phyloP scores from a whole-genome alignment of 1,140 invertebrate genomes.

The Ctenoplectra terminalis region DNA sequence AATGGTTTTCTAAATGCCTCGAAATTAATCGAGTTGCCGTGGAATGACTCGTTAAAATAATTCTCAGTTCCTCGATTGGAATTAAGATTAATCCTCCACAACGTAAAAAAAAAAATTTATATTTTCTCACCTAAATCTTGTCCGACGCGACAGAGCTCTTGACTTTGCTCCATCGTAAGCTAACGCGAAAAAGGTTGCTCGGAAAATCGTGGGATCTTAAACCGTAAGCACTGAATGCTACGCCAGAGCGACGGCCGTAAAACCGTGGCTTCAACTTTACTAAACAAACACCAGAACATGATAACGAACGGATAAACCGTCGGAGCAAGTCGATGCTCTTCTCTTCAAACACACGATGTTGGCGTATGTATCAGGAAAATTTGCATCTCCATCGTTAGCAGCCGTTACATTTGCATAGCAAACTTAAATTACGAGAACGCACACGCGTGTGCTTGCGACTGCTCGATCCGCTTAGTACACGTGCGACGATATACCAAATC shows the following conservation, averaged over 20 bases:
- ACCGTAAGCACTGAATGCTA: neutral
- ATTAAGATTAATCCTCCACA: neutral
- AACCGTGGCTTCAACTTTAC: neutral
- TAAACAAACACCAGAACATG: neutral
- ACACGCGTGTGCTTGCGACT: neutral
- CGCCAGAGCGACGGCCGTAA: neutral
- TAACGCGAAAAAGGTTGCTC: neutral
- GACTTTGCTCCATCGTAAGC: neutral
- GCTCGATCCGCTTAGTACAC: neutral
- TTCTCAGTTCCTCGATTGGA: too few relatives aligned
- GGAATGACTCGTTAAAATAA: too few relatives aligned
- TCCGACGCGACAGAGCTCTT: neutral
- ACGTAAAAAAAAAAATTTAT: neutral
- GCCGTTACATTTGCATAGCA: conserved; percentile 7
- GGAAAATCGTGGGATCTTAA: neutral
- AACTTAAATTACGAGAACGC: neutral
- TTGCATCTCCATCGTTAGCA: conserved; percentile 12
- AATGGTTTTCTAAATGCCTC: too few relatives aligned
- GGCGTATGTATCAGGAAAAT: conserved; percentile 5
- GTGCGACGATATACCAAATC: neutral
- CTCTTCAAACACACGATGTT: neutral
- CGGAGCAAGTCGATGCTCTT: neutral
- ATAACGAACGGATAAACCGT: conserved; percentile 17
- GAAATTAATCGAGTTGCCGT: too few relatives aligned
- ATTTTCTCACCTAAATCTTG: neutral